Conservation (phyloP, 2,797 vertebrate genomes). For the Myripristis jacobus region DNA sequence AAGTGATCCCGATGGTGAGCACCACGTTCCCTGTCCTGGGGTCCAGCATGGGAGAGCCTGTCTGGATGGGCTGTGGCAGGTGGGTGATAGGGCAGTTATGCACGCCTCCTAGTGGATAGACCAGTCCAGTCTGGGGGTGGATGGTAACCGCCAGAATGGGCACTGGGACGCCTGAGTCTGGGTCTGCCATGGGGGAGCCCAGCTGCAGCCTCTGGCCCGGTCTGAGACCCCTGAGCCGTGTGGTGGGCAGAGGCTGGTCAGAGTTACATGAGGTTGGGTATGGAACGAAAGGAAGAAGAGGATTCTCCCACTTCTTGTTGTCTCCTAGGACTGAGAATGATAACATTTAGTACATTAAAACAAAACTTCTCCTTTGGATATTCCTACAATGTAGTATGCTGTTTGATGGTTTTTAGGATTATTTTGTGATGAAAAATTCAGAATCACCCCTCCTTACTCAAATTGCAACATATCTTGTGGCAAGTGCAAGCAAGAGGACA, state of each 20-base stretch:
- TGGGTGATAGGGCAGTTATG: constrained; percentile 88
- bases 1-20: constrained; percentile 84
- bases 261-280: constrained; percentile 82
- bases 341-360: constrained; percentile 5
- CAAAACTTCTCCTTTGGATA: background rate
- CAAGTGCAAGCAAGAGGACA: too few species aligned
- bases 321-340: constrained; percentile 72
- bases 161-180: constrained; percentile 86
- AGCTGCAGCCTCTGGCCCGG: constrained; percentile 80
- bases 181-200: constrained; percentile 88
- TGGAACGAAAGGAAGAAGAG: constrained; percentile 88
- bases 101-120: constrained; percentile 86
- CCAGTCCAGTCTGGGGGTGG: constrained; percentile 86
- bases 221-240: constrained; percentile 78
- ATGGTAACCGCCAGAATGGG: constrained; percentile 90
- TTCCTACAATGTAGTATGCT: too few species aligned
- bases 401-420: too few species aligned
- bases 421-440: too few species aligned
- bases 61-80: constrained; percentile 85
- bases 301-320: constrained; percentile 77
- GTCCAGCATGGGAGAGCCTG: constrained; percentile 87
- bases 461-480: too few species aligned
- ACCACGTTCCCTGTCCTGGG: constrained; percentile 81
- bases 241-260: constrained; percentile 73
- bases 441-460: too few species aligned